A percentile compares a stretch with the other conserved stretches of the same genome.
Evolutionary conservation across 1,140 invertebrate genomes (phyloP).

Genomic region (Thaumetopoea pityocampa): DNA sequence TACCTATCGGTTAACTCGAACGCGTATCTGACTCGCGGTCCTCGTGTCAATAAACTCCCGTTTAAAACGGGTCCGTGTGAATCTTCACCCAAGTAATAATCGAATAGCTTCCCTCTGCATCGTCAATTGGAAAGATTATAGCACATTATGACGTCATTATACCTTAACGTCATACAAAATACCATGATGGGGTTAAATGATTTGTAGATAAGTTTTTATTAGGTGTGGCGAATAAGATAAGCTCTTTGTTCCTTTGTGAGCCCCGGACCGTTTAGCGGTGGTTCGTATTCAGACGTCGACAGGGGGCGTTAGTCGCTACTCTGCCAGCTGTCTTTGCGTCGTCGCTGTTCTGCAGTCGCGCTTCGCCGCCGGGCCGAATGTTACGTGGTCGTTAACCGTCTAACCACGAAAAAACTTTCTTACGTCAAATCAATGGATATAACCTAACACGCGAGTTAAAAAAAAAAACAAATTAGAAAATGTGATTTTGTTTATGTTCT

Average conservation of each 20-base stretch:
- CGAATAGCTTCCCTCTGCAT: too few species aligned
- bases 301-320: conserved; percentile 25
- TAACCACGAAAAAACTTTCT: conserved; percentile 54
- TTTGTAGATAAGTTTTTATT: conserved; percentile 20
- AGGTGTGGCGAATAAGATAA: too few species aligned
- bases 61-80: too few species aligned
- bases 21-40: too few species aligned
- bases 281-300: too few species aligned
- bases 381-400: conserved; percentile 27
- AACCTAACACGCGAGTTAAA: conserved; percentile 61
- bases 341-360: conserved; percentile 36
- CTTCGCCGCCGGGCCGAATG: conserved; percentile 21
- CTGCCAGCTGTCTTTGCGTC: conserved; percentile 25
- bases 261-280: neutral
- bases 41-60: too few species aligned
- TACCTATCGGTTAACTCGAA: too few species aligned
- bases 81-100: too few species aligned
- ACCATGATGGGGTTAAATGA: conserved; percentile 24
- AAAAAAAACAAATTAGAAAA: conserved; percentile 34
- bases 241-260: conserved; percentile 30
- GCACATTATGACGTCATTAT: too few species aligned
- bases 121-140: too few species aligned
- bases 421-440: conserved; percentile 73
- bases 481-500: conserved; percentile 38
- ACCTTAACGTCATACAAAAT: too few species aligned